phyloP scores from a whole-genome alignment of 23 tunicate species.

The Trididemnum miniatum region DNA sequence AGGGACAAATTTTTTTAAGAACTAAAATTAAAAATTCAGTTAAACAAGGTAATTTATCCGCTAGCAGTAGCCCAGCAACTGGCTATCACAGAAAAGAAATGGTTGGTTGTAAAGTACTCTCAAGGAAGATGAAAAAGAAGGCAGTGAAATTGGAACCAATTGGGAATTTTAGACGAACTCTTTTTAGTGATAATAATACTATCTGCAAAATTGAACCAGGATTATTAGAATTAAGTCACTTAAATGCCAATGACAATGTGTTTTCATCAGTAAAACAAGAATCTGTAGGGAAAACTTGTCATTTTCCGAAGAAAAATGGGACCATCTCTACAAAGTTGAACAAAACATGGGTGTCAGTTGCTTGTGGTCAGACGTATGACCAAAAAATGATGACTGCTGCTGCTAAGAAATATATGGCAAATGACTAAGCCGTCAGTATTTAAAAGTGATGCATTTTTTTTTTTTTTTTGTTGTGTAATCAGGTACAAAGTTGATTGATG shows the following conservation, averaged over 20 bases:
- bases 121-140: neutral
- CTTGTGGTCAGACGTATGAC: conserved; percentile 75
- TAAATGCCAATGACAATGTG: no score
- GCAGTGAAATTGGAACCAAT: neutral
- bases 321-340: neutral
- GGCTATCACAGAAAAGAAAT: neutral
- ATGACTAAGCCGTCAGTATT: no score
- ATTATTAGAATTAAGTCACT: neutral
- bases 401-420: conserved; percentile 52
- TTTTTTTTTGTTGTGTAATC: no score
- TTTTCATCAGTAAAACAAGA: neutral
- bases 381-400: conserved; percentile 84
- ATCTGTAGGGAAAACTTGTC: neutral
- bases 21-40: neutral
- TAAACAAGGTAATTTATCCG: neutral
- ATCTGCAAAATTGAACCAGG: conserved; percentile 17
- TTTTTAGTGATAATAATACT: neutral
- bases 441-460: no score
- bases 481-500: no score
- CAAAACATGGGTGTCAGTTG: conserved; percentile 57
- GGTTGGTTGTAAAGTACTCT: neutral
- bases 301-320: neutral
- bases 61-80: neutral
- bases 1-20: neutral
- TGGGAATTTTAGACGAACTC: neutral